Evolutionary conservation across 2,888 invertebrate genomes (phyloP).

Genomic region (Agelastica alni): DNA sequence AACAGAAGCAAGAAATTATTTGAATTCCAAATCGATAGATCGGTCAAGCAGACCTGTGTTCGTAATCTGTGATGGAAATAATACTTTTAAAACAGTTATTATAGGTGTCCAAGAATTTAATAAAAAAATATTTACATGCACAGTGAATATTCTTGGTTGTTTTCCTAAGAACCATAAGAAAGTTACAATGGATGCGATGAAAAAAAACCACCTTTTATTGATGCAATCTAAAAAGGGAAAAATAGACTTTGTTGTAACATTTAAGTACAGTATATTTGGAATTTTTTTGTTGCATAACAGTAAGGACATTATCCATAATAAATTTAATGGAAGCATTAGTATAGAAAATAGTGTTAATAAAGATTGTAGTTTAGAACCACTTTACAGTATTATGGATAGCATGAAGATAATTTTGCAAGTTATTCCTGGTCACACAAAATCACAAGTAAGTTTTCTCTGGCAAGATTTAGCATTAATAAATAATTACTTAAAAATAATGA

Average conservation of each 20-base stretch:
- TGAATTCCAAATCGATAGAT: constrained; percentile 19
- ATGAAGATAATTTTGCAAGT: constrained; percentile 35
- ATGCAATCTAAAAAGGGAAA: constrained; percentile 7
- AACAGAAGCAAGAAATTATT: constrained; percentile 31
- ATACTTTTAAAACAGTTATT: constrained; percentile 31
- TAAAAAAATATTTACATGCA: constrained; percentile 23
- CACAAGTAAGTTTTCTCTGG: constrained; percentile 37
- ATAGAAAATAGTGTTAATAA: constrained; percentile 31
- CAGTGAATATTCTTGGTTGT: constrained; percentile 29
- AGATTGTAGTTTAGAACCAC: constrained; percentile 23
- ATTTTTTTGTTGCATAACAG: constrained; percentile 29
- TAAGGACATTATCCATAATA: constrained; percentile 13
- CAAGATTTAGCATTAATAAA: constrained; percentile 36
- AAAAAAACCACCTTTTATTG: constrained; percentile 32
- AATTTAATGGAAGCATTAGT: constrained; percentile 30
- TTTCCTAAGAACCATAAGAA: constrained; percentile 28
- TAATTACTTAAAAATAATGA: constrained; percentile 30
- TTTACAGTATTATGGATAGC: constrained; percentile 18
- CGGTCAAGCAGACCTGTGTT: constrained; percentile 25
- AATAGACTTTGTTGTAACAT: constrained; percentile 31
- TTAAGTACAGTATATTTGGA: constrained; percentile 35
- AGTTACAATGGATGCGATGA: constrained; percentile 31
- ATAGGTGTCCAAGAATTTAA: constrained; percentile 27
- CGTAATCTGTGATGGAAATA: constrained; percentile 35
- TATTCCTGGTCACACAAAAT: constrained; percentile 37